These are phyloP conservation scores for Macrotrachela quadricornifera DNA, from an alignment of 1,140 invertebrate genomes.

Conservation along the genomic window DNA sequence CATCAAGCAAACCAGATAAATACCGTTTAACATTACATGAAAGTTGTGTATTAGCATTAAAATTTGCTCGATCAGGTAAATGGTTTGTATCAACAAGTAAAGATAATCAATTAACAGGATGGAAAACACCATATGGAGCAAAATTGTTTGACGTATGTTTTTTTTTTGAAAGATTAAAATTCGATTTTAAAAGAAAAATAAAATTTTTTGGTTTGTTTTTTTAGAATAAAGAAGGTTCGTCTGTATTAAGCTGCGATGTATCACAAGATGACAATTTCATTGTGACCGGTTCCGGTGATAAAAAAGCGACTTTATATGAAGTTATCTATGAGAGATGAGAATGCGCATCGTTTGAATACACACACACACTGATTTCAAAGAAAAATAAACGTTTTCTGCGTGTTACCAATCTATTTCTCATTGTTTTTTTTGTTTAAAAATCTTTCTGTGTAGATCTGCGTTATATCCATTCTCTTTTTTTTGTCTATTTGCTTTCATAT, in stretches of 20 bases:
- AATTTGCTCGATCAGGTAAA: conserved; percentile 86
- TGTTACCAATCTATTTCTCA: too few species aligned
- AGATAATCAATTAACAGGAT: conserved; percentile 89
- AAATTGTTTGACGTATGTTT: conserved; percentile 76
- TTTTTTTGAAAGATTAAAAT: neutral
- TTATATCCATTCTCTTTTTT: too few species aligned
- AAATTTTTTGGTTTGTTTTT: conserved; percentile 27
- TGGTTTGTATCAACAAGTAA: conserved; percentile 98
- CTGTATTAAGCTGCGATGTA: conserved; percentile 94
- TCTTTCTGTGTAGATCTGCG: too few species aligned
- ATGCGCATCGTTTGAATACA: too few species aligned
- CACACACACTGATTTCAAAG: too few species aligned
- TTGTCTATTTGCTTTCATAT: too few species aligned
- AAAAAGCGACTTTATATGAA: conserved; percentile 95
- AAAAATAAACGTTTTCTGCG: too few species aligned
- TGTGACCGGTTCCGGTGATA: conserved; percentile 92
- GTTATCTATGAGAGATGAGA: conserved; percentile 49
- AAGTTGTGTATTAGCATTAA: conserved; percentile 85
- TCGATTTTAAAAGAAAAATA: neutral
- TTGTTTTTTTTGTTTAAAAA: too few species aligned
- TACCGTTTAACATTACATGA: conserved; percentile 93
- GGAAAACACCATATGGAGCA: conserved; percentile 91
- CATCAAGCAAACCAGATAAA: conserved; percentile 62
- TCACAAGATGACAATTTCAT: conserved; percentile 95
- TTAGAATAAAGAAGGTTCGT: conserved; percentile 91